Base-by-base conservation (phyloP, 2,888 invertebrate species). In the Tinea pellionella region DNA sequence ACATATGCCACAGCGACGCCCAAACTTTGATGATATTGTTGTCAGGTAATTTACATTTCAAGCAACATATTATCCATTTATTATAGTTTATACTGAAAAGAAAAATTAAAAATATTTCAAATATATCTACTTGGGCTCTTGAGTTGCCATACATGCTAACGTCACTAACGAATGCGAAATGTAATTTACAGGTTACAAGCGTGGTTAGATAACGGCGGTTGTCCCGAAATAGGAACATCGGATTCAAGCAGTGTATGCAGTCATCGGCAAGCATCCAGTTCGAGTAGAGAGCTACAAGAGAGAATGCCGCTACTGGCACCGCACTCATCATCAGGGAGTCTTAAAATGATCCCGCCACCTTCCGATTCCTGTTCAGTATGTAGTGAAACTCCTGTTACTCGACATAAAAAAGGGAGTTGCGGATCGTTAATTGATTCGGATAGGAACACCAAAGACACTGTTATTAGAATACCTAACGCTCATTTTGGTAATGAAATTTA, bases 1-100 rank as follows among this genome's bases (percentile, higher is more conserved):
- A 69, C 98, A 99, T 77, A 92, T 94, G 66, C 95, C 98, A 0
- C 92, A 94, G 62, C 89, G 97, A 30, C 89, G 99, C 67, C 99
- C 99, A 0, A 92, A 93, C 68, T 99, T 99, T 78, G 92, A 94
- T 24, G 97, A 98, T 76, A 94, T 99, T 61, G 93, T 95, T 66
- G 91, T 92, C 69, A 92, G 97, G 88, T 84, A 63, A 61, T 18
- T 29, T 55, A 3, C 6, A 24, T 12, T 42, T 16, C 3, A 51
- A 51, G 18, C 16, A 3, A 24, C 24, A 3, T 6, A 2, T 24
- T 24, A 24, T 24, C 24, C 24, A n/a, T n/a, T n/a, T n/a, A n/a
- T n/a, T n/a, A n/a, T n/a, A n/a, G n/a, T n/a, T n/a, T n/a, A n/a
- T n/a, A n/a, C n/a, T n/a, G n/a, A n/a, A n/a, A n/a, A n/a, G n/a